Evolutionary conservation across 2,797 vertebrate genomes (phyloP).

Genomic region (Margarornis squamiger): DNA sequence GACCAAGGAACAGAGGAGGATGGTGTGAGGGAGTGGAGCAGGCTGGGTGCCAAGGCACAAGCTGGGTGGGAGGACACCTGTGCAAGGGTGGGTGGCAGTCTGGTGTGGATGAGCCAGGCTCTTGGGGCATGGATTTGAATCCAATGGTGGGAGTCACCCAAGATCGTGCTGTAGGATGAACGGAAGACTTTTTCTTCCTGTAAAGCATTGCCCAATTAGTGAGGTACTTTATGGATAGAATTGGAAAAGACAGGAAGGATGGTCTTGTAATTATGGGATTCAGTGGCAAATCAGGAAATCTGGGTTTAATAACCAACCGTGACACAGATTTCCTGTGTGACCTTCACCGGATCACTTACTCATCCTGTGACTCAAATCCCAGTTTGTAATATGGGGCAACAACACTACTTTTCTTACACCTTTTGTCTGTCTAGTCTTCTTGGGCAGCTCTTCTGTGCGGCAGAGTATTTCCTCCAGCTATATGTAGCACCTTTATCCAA

Average conservation of each 20-base stretch:
- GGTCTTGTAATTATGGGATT: conserved; percentile 53
- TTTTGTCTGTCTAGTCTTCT: background rate
- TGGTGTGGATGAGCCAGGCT: background rate
- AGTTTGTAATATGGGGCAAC: background rate
- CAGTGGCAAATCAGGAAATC: conserved; percentile 63
- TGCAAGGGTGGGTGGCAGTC: background rate
- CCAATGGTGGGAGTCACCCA: fast-evolving
- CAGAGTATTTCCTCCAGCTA: background rate
- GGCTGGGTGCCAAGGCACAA: background rate
- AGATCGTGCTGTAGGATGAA: background rate
- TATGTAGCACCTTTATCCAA: background rate
- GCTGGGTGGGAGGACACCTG: background rate
- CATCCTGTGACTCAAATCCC: conserved; percentile 46
- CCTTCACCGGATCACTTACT: conserved; percentile 29
- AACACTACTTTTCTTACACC: conserved; percentile 20
- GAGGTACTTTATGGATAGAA: background rate
- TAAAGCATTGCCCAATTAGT: conserved; percentile 1
- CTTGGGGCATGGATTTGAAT: background rate
- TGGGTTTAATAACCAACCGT: conserved; percentile 48
- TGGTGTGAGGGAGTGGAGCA: background rate
- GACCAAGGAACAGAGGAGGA: background rate
- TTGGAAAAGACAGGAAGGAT: conserved; percentile 34
- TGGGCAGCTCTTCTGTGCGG: background rate
- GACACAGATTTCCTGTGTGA: conserved; percentile 66
- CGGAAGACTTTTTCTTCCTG: background rate